Evolutionary conservation across 1,140 invertebrate genomes (phyloP).

Genomic region (Amyelois transitella): DNA sequence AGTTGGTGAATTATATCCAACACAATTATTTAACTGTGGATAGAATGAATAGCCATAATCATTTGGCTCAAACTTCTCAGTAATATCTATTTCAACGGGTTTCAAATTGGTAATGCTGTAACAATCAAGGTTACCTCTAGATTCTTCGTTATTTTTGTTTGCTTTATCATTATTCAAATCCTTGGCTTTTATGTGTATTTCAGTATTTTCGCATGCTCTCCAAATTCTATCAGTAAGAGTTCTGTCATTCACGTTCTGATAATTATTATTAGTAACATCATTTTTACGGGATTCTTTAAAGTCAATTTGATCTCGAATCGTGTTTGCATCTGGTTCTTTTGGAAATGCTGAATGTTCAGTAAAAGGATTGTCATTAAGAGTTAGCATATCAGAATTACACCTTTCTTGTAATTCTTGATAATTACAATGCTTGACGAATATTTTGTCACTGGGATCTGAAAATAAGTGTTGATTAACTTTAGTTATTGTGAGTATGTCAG

Average conservation of each 20-base stretch:
- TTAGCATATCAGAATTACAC: neutral
- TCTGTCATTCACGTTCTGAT: neutral
- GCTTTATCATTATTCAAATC: neutral
- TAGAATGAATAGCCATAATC: neutral
- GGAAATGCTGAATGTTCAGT: no score
- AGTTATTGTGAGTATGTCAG: no score
- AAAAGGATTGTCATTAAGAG: neutral
- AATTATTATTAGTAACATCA: neutral
- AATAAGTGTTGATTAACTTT: neutral
- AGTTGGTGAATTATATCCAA: neutral
- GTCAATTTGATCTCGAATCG: neutral
- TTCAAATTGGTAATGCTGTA: neutral
- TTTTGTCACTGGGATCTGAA: slow-evolving; percentile 1
- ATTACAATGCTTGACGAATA: neutral
- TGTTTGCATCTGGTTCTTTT: no score
- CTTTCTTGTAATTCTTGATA: neutral
- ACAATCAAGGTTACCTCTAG: neutral
- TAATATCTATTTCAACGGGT: neutral
- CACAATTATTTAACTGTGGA: neutral
- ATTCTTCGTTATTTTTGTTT: neutral
- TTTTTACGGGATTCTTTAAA: neutral
- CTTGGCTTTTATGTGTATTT: slow-evolving; percentile 1
- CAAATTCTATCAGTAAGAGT: slow-evolving; percentile 8
- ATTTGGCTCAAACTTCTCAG: neutral
- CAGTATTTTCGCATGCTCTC: slow-evolving; percentile 14